These are phyloP conservation scores for Noctilio leporinus DNA, from an alignment of 2,113 vertebrate species.

Conservation along the genomic window DNA sequence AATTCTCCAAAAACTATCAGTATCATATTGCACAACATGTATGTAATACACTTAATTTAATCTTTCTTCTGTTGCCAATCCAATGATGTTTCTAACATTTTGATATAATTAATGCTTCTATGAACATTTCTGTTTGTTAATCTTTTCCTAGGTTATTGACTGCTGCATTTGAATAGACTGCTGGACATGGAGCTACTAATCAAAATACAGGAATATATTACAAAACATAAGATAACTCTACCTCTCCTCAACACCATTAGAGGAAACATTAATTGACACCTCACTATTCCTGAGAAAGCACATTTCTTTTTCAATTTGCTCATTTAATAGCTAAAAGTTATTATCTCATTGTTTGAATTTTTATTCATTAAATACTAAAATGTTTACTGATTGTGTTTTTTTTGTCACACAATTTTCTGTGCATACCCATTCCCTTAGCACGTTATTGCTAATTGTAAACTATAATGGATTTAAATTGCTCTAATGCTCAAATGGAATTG, in stretches of 20 bases:
- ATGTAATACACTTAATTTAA: not conserved
- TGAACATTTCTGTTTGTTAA: not conserved
- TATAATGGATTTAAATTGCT: not conserved
- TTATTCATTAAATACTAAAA: not conserved
- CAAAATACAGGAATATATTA: not conserved
- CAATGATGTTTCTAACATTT: not conserved
- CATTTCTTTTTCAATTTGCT: not conserved
- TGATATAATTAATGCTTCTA: not conserved
- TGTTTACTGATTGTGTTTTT: not conserved
- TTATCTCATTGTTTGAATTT: not conserved
- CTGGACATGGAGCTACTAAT: not conserved
- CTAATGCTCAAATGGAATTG: not conserved
- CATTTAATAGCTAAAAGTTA: not conserved
- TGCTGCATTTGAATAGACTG: not conserved
- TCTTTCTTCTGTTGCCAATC: not conserved
- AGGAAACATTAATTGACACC: not conserved
- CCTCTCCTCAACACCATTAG: not conserved
- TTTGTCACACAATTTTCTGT: not conserved
- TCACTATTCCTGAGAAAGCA: not conserved
- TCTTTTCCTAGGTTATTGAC: not conserved
- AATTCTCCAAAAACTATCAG: not conserved
- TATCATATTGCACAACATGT: not conserved
- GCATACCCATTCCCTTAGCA: not conserved
- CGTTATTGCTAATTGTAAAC: not conserved
- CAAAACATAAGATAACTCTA: not conserved